These are phyloP conservation scores for Borostomias antarcticus DNA, from an alignment of 2,797 vertebrate genomes.

Conservation along the genomic window DNA sequence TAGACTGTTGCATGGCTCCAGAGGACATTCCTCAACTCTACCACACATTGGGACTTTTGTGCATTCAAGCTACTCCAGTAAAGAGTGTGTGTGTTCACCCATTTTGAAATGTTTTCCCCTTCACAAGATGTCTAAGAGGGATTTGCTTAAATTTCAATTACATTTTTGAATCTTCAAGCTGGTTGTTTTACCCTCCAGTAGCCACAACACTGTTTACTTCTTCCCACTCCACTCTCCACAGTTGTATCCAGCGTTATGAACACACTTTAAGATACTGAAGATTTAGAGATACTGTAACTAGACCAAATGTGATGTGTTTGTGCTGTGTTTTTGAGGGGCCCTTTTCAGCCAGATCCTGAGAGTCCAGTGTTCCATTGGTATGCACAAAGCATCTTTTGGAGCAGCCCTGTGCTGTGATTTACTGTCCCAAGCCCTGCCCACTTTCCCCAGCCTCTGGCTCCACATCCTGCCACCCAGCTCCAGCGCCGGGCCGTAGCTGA, in stretches of 20 bases:
- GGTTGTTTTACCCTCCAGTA: not conserved
- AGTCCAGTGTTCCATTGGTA: constrained; percentile 23
- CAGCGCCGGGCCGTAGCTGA: constrained; percentile 12
- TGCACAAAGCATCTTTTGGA: constrained; percentile 29
- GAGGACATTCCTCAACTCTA: constrained; percentile 4
- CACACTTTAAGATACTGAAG: not conserved
- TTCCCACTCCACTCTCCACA: too few species aligned
- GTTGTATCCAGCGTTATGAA: not conserved
- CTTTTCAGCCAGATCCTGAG: constrained; percentile 3
- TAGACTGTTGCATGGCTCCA: constrained; percentile 2
- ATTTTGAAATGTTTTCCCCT: not conserved
- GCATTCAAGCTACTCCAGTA: not conserved
- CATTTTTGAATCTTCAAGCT: not conserved
- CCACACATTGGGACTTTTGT: constrained; percentile 4
- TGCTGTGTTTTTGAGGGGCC: constrained; percentile 5
- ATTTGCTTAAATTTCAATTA: not conserved
- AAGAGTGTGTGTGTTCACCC: not conserved
- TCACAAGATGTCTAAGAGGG: not conserved
- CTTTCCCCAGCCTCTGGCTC: constrained; percentile 2
- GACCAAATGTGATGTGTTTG: too few species aligned
- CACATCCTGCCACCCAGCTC: not conserved
- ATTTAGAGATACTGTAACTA: too few species aligned
- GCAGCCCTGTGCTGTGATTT: constrained; percentile 7
- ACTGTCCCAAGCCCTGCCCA: constrained; percentile 21
- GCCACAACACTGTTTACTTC: too few species aligned